Evolutionary conservation across 2,797 vertebrate genomes (phyloP), one percentile per base, ranked within the genome.

Genomic region (Urocyon cinereoargenteus): DNA sequence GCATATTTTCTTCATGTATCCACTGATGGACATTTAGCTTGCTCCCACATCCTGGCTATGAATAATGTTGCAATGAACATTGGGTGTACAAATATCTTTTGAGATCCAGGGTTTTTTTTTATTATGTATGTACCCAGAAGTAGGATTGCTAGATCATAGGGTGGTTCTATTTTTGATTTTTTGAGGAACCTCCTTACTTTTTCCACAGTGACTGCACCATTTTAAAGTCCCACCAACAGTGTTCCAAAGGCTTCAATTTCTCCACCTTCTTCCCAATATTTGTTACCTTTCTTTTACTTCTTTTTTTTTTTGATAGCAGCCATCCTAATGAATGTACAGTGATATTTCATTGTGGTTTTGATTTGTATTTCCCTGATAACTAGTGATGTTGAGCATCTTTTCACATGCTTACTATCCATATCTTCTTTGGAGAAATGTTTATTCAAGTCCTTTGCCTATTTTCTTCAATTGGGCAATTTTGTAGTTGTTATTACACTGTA

Each of bases 351-450:
- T 45, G 36, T 14, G 4, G 40, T 68, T 96, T 96, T 87, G 19
- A 70, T 90, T 78, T 75, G 49, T 24, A 79, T 64, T 94, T 62
- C 28, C 77, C 59, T 36, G 59, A 68, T 66, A 59, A 36, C 68
- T 51, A 77, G 36, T 7, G 31, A 87, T 45, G 19, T 1, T 49
- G 4, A 72, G 21, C 40, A 93, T 49, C 34, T 90, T 88, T 62
- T 68, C 49, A 66, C 31, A 21, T 49, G 5, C 61, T 82, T 40
- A 66, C 28, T 93, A 49, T 59, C 12, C 15, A 72, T 70, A 34
- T 78, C 77, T 93, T 89, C 61, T 85, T 77, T 93, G 62, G 21
- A 88, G 49, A 95, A 94, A 88, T 24, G 21, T 88, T 82, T 59
- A 21, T 49, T 92, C 61, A 82, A 62, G 5, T 72, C 53, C n/a